phyloP scores from a whole-genome alignment of 1,140 invertebrate genomes.

The Phymastichus coffea region DNA sequence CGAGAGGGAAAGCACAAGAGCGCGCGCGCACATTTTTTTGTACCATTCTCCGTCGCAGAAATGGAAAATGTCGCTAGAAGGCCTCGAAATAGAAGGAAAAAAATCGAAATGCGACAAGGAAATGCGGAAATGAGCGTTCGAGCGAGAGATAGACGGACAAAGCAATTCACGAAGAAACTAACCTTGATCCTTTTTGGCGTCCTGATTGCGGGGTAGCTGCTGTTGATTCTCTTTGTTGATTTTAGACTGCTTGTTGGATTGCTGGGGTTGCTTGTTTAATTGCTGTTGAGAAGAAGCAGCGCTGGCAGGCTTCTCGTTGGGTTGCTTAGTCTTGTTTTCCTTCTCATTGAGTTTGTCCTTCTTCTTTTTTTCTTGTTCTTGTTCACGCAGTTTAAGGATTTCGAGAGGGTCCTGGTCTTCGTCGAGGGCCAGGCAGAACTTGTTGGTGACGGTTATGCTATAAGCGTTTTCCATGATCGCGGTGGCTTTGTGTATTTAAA shows the following conservation, averaged over 20 bases:
- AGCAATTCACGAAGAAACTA: constrained; percentile 52
- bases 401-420: constrained; percentile 89
- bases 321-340: constrained; percentile 80
- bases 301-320: too few relatives aligned
- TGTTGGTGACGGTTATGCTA: constrained; percentile 88
- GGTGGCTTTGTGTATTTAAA: background rate
- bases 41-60: too few relatives aligned
- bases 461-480: constrained; percentile 84
- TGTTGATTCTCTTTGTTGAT: constrained; percentile 49
- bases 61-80: too few relatives aligned
- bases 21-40: background rate
- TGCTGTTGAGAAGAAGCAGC: too few relatives aligned
- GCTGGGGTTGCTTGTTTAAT: constrained; percentile 56
- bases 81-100: background rate
- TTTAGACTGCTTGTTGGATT: background rate
- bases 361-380: constrained; percentile 78
- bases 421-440: constrained; percentile 86
- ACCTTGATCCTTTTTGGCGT: constrained; percentile 68
- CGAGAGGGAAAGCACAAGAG: background rate
- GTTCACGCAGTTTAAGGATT: constrained; percentile 77
- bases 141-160: constrained; percentile 2
- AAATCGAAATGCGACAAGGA: background rate
- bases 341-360: constrained; percentile 82
- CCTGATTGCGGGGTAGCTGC: constrained; percentile 56
- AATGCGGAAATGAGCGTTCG: background rate